phyloP scores from a whole-genome alignment of 2,113 vertebrate species.

The Leptosomus discolor region DNA sequence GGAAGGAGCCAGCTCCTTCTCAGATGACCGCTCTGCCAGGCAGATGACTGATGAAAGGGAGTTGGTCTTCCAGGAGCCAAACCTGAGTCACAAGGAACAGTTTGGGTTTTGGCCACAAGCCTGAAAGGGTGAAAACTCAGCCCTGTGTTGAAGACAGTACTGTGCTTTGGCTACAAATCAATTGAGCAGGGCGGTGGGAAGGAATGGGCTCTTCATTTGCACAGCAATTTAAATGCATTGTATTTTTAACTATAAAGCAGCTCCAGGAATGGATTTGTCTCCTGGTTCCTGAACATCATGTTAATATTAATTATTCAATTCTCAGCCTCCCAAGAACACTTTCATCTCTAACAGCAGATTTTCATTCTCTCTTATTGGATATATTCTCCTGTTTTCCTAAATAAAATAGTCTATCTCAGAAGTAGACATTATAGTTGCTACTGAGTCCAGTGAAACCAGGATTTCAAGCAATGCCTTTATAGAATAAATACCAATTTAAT shows the following conservation, averaged over 20 bases:
- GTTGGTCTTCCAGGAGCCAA: neutral
- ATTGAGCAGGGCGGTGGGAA: rapidly evolving
- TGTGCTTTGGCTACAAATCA: neutral
- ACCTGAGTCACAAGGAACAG: neutral
- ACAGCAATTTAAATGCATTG: neutral
- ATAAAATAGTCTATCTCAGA: neutral
- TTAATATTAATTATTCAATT: constrained; percentile 24
- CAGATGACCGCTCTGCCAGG: neutral
- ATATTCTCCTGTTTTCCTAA: constrained; percentile 46
- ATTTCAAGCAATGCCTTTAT: neutral
- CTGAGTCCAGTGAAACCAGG: neutral
- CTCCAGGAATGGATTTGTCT: constrained; percentile 5
- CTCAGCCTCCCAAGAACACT: neutral
- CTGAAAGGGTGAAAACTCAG: neutral
- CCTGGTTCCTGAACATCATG: neutral
- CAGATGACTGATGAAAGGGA: neutral
- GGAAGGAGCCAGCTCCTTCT: neutral
- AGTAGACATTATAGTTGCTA: neutral
- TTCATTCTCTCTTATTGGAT: constrained; percentile 26
- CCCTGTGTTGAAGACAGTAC: neutral
- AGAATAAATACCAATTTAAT: neutral
- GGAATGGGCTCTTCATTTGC: neutral
- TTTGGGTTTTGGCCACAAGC: neutral
- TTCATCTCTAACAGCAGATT: neutral
- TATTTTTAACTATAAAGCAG: constrained; percentile 18